Evolutionary conservation across 2,113 vertebrate genomes (phyloP), one percentile per base, ranked within the genome.

Genomic region (Spheniscus mendiculus): DNA sequence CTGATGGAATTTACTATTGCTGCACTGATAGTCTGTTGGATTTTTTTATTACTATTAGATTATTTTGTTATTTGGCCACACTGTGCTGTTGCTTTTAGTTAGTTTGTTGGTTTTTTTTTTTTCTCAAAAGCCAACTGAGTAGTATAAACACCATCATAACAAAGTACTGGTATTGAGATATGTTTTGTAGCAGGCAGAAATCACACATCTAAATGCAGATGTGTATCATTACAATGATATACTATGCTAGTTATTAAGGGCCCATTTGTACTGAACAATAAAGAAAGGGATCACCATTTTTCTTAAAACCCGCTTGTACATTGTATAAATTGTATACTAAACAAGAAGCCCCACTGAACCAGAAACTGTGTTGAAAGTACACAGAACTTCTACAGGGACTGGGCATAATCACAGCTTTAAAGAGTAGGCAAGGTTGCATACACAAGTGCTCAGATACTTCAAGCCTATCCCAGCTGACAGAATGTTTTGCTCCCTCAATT

Each of bases 301-400:
- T 38, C 55, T 67, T 47, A 58, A 67, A 87, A 83, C 6, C 2
- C 5, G 5, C 7, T 65, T 55, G 2, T 38, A 52, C 0, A 0
- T 47, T 82, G 30, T 47, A 53, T 47, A 78, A 81, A 84, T 63
- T 67, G 10, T 38, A 38, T 26, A n/a, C 34, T 69, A 53, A 63
- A 69, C 7, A 63, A 53, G 45, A 83, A 90, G 44, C 7, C 44
- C 5, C 53, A 42, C 26, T 65, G 81, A 65, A 58, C 6, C 30
- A 59, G 59, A 69, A 78, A 44, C 17, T 62, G 11, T n/a, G 12
- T 21, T 70, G 22, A 66, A 92, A 80, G 56, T 7, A 27, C 27
- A 36, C 26, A 70, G 40, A 87, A 56, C 2, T 52, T 61, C 34
- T 71, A 50, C 9, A 34, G 11, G 44, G 29, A 61, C 1, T 76